Evolutionary conservation across 2,797 vertebrate genomes (phyloP).

Genomic region (Melanogrammus aeglefinus): DNA sequence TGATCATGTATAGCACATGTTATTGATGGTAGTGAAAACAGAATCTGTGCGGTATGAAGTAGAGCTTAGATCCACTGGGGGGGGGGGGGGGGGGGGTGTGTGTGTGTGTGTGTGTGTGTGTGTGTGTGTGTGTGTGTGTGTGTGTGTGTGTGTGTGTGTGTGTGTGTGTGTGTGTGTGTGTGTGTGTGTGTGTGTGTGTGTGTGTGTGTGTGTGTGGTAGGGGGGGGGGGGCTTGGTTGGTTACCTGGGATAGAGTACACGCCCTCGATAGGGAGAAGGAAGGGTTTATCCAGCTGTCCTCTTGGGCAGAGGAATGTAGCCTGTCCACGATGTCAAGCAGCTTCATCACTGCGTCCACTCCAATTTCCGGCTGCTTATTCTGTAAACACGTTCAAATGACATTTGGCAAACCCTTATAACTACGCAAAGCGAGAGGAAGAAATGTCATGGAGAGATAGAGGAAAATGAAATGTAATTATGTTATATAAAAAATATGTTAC

Average conservation of each 20-base stretch:
- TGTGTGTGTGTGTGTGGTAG: no score
- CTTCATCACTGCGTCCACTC: constrained; percentile 80
- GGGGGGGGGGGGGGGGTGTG: not conserved
- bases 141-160: no score
- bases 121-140: no score
- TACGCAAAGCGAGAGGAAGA: not conserved
- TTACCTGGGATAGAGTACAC: constrained; percentile 87
- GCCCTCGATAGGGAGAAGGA: constrained; percentile 82
- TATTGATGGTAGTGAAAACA: no score
- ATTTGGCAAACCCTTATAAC: not conserved
- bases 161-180: no score
- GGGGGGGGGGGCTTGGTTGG: not conserved
- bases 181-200: no score
- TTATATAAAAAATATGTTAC: not conserved
- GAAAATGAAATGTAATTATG: no score
- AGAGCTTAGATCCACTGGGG: not conserved
- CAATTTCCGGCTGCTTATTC: constrained; percentile 79
- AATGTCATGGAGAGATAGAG: no score
- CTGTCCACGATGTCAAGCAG: constrained; percentile 82
- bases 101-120: no score
- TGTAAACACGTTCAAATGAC: constrained; percentile 36
- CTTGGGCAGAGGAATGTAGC: constrained; percentile 78
- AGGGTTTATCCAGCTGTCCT: constrained; percentile 86
- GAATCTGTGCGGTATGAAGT: not conserved
- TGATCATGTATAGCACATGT: no score